These are phyloP conservation scores for Melanotaenia pygmaea DNA, from an alignment of 2,797 vertebrate species.

Conservation along the genomic window DNA sequence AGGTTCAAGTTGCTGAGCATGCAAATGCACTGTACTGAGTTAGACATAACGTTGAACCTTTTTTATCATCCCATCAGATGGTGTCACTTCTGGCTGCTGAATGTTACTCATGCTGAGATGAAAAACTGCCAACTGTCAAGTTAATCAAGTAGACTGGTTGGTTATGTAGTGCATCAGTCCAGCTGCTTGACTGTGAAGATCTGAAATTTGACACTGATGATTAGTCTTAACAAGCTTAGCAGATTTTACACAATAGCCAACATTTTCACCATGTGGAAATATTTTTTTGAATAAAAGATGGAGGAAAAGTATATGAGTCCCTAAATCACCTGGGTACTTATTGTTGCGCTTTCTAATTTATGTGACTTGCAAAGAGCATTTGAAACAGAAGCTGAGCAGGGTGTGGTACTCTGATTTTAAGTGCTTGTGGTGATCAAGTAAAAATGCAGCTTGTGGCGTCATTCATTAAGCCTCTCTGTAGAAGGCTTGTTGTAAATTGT, in stretches of 20 bases:
- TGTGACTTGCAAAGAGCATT: not conserved
- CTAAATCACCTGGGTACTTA: not conserved
- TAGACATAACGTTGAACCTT: not conserved
- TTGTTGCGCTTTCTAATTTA: not conserved
- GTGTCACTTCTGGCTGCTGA: not conserved
- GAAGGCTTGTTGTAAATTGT: conserved; percentile 7
- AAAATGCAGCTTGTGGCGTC: conserved; percentile 3
- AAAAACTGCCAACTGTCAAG: not conserved
- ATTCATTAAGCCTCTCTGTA: conserved; percentile 21
- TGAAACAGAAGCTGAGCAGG: not conserved
- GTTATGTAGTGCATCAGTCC: not conserved
- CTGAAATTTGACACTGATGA: not conserved
- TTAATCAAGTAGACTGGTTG: not conserved
- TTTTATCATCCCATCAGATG: not conserved
- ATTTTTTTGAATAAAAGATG: not conserved
- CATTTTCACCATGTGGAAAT: not conserved
- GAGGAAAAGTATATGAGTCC: not conserved
- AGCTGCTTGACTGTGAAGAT: not conserved
- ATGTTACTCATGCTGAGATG: not conserved
- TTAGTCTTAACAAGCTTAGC: not conserved
- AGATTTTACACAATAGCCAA: not conserved
- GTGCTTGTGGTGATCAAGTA: not conserved
- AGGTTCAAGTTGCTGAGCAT: conserved; percentile 7
- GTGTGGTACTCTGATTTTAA: not conserved
- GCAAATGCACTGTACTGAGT: not conserved